Percentiles rank a stretch among this genome's conserved stretches.
Evolutionary conservation across 2,888 invertebrate genomes (phyloP).

Genomic region (Sphaerophoria taeniata): DNA sequence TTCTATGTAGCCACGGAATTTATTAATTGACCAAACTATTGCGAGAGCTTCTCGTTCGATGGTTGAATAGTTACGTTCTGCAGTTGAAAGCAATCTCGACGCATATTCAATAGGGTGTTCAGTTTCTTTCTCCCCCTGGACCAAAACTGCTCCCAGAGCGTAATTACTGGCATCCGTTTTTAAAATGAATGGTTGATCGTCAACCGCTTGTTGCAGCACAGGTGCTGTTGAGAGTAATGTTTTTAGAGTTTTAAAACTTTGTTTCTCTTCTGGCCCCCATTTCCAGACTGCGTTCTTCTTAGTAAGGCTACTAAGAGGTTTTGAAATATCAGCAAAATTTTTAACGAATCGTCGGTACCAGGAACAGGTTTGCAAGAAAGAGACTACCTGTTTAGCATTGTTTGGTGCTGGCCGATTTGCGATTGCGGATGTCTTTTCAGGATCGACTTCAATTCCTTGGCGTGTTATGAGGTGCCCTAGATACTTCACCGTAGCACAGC

Average conservation of each 20-base stretch:
- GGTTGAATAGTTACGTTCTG: conserved; percentile 70
- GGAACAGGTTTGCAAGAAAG: conserved; percentile 76
- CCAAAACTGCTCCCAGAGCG: neutral
- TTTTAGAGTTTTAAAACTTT: conserved; percentile 19
- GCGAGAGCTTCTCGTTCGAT: conserved; percentile 81
- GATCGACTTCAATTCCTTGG: neutral
- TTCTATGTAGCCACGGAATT: conserved; percentile 9
- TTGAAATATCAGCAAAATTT: conserved; percentile 77
- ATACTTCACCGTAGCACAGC: conserved; percentile 26
- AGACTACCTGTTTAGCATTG: conserved; percentile 70
- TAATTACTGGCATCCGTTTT: conserved; percentile 15
- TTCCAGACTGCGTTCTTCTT: conserved; percentile 55
- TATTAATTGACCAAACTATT: conserved; percentile 62
- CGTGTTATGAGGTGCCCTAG: conserved; percentile 25
- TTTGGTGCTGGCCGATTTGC: neutral
- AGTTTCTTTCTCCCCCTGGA: neutral
- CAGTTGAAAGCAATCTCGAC: neutral
- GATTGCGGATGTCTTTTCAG: neutral
- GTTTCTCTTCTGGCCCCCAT: conserved; percentile 40
- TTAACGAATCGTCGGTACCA: conserved; percentile 78
- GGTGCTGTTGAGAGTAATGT: neutral
- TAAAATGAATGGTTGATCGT: conserved; percentile 63
- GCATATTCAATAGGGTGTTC: conserved; percentile 17
- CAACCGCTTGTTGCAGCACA: neutral
- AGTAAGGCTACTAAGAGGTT: conserved; percentile 74